Percentiles rank a stretch among this genome's conserved stretches.
Conservation (phyloP, 1,140 invertebrate species). For the Cydia fagiglandana region DNA sequence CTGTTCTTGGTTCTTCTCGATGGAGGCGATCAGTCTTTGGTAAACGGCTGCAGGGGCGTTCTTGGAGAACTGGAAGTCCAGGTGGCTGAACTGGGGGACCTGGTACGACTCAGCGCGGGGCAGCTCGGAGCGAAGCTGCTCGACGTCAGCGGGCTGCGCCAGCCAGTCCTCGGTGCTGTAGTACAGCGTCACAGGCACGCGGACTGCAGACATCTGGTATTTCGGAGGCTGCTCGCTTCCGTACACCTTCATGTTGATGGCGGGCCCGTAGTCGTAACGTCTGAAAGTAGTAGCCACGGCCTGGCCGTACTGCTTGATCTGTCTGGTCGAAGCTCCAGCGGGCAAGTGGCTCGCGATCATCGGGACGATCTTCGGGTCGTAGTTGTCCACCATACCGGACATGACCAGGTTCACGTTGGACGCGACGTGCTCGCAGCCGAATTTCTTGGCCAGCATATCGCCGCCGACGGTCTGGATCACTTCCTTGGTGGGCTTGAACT, state of each 20-base stretch:
- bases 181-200: slow-evolving; percentile 83
- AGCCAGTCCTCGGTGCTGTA: slow-evolving; percentile 84
- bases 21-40: slow-evolving; percentile 64
- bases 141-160: slow-evolving; percentile 82
- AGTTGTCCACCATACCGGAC: slow-evolving; percentile 76
- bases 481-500: slow-evolving; percentile 80
- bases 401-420: slow-evolving; percentile 81
- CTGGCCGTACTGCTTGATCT: slow-evolving; percentile 86
- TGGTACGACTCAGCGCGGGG: slow-evolving; percentile 73
- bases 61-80: slow-evolving; percentile 85
- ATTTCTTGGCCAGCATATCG: slow-evolving; percentile 76
- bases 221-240: slow-evolving; percentile 80
- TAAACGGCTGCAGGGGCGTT: slow-evolving; percentile 81
- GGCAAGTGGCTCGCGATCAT: slow-evolving; percentile 88
- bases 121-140: slow-evolving; percentile 77
- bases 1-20: slow-evolving; percentile 44
- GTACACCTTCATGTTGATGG: slow-evolving; percentile 76
- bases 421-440: slow-evolving; percentile 79
- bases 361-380: slow-evolving; percentile 80
- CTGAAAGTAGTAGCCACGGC: slow-evolving; percentile 72
- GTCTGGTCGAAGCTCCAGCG: slow-evolving; percentile 87
- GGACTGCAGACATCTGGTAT: slow-evolving; percentile 82
- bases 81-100: slow-evolving; percentile 81
- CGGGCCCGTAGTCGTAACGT: slow-evolving; percentile 78
- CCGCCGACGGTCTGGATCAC: slow-evolving; percentile 77